Conservation (phyloP, 2,113 vertebrate genomes). For the Oryzias celebensis region DNA sequence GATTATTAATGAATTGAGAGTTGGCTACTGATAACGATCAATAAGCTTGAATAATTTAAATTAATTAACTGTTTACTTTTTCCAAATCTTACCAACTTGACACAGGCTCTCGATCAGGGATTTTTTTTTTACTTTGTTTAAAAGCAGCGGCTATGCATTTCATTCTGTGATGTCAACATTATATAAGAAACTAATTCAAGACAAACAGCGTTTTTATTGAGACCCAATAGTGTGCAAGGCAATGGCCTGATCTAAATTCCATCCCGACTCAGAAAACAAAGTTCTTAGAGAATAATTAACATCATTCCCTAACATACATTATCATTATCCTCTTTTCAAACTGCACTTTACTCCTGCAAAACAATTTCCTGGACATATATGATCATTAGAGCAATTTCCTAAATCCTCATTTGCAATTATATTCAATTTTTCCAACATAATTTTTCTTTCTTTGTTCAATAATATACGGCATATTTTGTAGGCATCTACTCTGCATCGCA, state of each 20-base stretch:
- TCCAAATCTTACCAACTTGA: constrained; percentile 41
- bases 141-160: background rate
- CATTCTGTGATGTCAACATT: constrained; percentile 10
- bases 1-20: too few relatives aligned
- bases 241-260: constrained; percentile 45
- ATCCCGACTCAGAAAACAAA: constrained; percentile 42
- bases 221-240: constrained; percentile 7
- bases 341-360: constrained; percentile 32
- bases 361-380: constrained; percentile 59
- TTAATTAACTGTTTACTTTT: background rate
- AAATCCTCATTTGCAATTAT: constrained; percentile 53
- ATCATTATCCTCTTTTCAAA: constrained; percentile 61
- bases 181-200: constrained; percentile 17
- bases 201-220: constrained; percentile 7
- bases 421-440: constrained; percentile 40
- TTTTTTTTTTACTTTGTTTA: constrained; percentile 10
- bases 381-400: constrained; percentile 63
- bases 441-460: constrained; percentile 15
- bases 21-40: too few relatives aligned
- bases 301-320: constrained; percentile 51
- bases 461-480: background rate
- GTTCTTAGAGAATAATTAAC: constrained; percentile 39
- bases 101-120: constrained; percentile 33
- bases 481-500: constrained; percentile 6
- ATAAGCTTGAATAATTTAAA: too few relatives aligned